Evolutionary conservation across 2,797 vertebrate genomes (phyloP).

Genomic region (Liparis tanakae): DNA sequence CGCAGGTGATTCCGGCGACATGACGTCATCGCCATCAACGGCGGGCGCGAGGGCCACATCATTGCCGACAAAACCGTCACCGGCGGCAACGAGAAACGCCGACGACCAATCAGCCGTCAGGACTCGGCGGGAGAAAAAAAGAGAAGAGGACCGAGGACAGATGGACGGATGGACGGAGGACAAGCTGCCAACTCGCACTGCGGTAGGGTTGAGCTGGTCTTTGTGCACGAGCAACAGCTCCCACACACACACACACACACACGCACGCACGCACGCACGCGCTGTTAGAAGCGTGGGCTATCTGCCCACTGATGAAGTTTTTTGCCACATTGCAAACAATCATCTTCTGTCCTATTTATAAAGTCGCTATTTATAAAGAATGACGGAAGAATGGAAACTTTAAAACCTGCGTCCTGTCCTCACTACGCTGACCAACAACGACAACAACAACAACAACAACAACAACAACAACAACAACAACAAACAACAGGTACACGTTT

Average conservation of each 20-base stretch:
- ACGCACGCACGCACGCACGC: background rate
- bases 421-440: background rate
- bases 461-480: too few species aligned
- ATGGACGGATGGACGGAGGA: conserved; percentile 34
- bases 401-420: conserved; percentile 24
- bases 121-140: conserved; percentile 1
- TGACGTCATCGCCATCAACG: conserved; percentile 10
- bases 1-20: background rate
- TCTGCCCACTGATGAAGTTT: conserved; percentile 51
- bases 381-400: conserved; percentile 34
- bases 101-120: conserved; percentile 12
- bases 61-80: background rate
- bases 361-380: conserved; percentile 59
- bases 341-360: conserved; percentile 71
- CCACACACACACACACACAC: background rate
- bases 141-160: conserved; percentile 8
- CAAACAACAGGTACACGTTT: background rate
- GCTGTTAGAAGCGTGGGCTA: conserved; percentile 1
- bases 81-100: conserved; percentile 1
- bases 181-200: conserved; percentile 20
- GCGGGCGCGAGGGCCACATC: background rate
- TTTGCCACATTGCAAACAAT: conserved; percentile 56
- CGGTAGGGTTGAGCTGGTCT: background rate
- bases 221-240: background rate
- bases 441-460: too few species aligned